A percentile compares a stretch with the other conserved stretches of the same genome.
phyloP scores from a whole-genome alignment of 1,140 invertebrate species.

The Formica selysi region DNA sequence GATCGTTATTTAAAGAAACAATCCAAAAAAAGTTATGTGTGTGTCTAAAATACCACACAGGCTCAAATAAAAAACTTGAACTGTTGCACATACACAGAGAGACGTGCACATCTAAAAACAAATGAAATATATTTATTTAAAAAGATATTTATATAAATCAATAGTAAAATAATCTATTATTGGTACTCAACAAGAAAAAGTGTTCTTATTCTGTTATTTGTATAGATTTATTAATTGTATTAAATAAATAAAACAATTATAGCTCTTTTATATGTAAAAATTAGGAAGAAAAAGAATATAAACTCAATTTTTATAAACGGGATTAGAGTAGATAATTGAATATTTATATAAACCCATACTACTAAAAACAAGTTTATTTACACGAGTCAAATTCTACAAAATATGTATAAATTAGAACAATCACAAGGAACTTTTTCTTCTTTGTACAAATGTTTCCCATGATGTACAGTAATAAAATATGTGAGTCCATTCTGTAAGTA shows the following conservation, averaged over 20 bases:
- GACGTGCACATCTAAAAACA: background rate
- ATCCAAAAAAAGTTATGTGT: background rate
- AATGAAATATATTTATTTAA: background rate
- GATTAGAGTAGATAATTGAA: constrained; percentile 55
- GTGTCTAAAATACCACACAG: background rate
- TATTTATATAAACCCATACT: constrained; percentile 47
- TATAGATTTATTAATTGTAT: background rate
- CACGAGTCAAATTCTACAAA: constrained; percentile 59
- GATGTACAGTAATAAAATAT: constrained; percentile 54
- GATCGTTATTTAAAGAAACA: background rate
- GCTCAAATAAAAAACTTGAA: background rate
- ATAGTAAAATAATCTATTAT: background rate
- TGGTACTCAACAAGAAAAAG: background rate
- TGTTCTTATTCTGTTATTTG: background rate
- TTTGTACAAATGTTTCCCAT: constrained; percentile 45
- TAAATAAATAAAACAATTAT: constrained; percentile 6
- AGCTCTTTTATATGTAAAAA: constrained; percentile 15
- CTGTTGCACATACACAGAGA: background rate
- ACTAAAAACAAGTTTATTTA: constrained; percentile 68
- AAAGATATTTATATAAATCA: constrained; percentile 11
- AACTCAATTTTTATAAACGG: constrained; percentile 20
- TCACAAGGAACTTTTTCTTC: constrained; percentile 57
- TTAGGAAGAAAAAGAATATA: background rate
- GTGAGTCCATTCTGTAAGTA: constrained; percentile 41
- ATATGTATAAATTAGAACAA: constrained; percentile 60